A percentile compares a stretch with the other conserved stretches of the same genome.
phyloP scores from a whole-genome alignment of 2,113 vertebrate species.

The Dendropsophus ebraccatus region DNA sequence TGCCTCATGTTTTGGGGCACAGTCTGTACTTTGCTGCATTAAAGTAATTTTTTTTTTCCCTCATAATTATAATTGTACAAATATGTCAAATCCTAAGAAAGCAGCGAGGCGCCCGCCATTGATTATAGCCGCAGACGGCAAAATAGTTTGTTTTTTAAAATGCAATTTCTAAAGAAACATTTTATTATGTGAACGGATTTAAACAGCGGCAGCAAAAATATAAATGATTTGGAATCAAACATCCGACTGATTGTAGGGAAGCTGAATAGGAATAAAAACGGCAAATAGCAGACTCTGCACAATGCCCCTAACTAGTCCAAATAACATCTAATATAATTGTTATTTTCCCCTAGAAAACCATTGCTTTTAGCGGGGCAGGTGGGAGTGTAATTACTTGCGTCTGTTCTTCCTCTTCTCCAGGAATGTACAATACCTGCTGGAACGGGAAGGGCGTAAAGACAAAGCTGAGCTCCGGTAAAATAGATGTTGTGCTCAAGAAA shows the following conservation, averaged over 20 bases:
- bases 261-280: constrained; percentile 33
- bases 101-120: constrained; percentile 15
- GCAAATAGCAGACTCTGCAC: constrained; percentile 32
- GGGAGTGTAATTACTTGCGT: constrained; percentile 9
- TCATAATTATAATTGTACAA: constrained; percentile 48
- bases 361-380: not conserved
- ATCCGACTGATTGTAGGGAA: constrained; percentile 20
- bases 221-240: constrained; percentile 44
- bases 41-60: not conserved
- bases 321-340: constrained; percentile 28
- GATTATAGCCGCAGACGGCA: constrained; percentile 39
- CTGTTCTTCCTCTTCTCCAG: not conserved
- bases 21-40: constrained; percentile 35
- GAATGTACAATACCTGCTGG: not conserved
- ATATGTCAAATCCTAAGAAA: constrained; percentile 50
- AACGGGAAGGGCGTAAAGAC: not conserved
- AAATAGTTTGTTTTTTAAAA: constrained; percentile 32
- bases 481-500: not conserved
- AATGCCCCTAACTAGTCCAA: constrained; percentile 7
- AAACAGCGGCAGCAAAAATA: constrained; percentile 26
- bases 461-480: constrained; percentile 1
- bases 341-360: constrained; percentile 24
- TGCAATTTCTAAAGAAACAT: not conserved
- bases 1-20: constrained; percentile 17
- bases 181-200: constrained; percentile 37